These are phyloP conservation scores for Lumbricus terrestris DNA, from an alignment of 2,888 invertebrate species.

Conservation along the genomic window DNA sequence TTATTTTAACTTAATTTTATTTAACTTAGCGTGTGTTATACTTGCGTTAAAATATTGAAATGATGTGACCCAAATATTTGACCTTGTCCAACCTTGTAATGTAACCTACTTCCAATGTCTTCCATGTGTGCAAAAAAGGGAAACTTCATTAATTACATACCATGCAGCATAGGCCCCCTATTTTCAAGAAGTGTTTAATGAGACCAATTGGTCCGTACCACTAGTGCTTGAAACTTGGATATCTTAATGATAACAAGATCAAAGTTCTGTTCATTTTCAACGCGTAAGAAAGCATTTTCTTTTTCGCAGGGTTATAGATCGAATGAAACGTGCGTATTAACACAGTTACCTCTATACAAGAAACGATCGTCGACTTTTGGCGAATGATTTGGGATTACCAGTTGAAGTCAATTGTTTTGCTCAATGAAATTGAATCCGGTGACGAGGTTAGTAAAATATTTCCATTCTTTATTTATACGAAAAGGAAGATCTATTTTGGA, in stretches of 20 bases:
- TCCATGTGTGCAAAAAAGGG: too few relatives aligned
- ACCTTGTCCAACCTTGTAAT: too few relatives aligned
- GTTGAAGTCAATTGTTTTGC: not conserved
- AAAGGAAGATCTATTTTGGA: not conserved
- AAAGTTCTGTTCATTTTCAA: not conserved
- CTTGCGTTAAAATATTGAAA: too few relatives aligned
- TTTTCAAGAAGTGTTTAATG: not conserved
- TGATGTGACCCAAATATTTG: too few relatives aligned
- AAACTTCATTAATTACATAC: too few relatives aligned
- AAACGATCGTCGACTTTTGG: conserved; percentile 14
- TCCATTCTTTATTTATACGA: not conserved
- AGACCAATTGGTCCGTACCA: too few relatives aligned
- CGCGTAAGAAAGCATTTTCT: too few relatives aligned
- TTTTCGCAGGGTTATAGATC: conserved; percentile 10
- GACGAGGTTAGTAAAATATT: not conserved
- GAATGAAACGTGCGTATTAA: conserved; percentile 5
- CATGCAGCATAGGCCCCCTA: too few relatives aligned
- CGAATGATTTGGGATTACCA: not conserved
- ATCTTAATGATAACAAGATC: not conserved
- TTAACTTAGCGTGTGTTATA: too few relatives aligned
- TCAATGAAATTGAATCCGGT: not conserved
- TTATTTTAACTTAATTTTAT: too few relatives aligned
- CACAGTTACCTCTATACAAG: not conserved
- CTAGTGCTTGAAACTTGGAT: not conserved
- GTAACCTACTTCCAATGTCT: too few relatives aligned